Percentiles rank a stretch among this genome's conserved stretches.
Conservation (phyloP, 30 jellyfish, hydroid and myxozoan species). For the Chrysaora quinquecirrha region DNA sequence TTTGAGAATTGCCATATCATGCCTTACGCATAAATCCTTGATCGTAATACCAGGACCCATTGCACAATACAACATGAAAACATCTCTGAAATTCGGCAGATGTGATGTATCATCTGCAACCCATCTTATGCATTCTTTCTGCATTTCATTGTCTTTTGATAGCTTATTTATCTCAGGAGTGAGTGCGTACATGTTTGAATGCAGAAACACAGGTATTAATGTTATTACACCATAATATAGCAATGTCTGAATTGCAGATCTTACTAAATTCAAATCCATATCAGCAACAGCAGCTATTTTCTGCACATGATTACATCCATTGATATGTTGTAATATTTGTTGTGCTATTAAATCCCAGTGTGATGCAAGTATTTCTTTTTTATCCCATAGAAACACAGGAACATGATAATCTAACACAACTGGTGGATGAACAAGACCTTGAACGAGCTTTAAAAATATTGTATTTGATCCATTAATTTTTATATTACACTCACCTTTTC, state of each 20-base stretch:
- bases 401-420: constrained; percentile 84
- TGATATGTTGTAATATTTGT: constrained; percentile 67
- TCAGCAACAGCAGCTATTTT: constrained; percentile 86
- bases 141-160: constrained; percentile 69
- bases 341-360: constrained; percentile 96
- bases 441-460: constrained; percentile 73
- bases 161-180: constrained; percentile 77
- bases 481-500: constrained; percentile 77
- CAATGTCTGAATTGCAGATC: constrained; percentile 91
- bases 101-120: constrained; percentile 58
- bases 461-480: constrained; percentile 85
- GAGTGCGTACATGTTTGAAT: constrained; percentile 86
- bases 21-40: constrained; percentile 80
- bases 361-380: constrained; percentile 68
- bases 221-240: constrained; percentile 81
- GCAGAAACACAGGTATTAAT: constrained; percentile 72
- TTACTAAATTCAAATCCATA: constrained; percentile 79
- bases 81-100: constrained; percentile 73
- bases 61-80: constrained; percentile 81
- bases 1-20: constrained; percentile 64
- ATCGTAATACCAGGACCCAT: constrained; percentile 94
- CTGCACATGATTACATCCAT: constrained; percentile 88
- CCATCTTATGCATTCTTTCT: constrained; percentile 70
- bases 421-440: constrained; percentile 86
- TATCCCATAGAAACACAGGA: constrained; percentile 85